Evolutionary conservation across 2,797 vertebrate species (phyloP).

Genomic region (Gallinago solitaria): DNA sequence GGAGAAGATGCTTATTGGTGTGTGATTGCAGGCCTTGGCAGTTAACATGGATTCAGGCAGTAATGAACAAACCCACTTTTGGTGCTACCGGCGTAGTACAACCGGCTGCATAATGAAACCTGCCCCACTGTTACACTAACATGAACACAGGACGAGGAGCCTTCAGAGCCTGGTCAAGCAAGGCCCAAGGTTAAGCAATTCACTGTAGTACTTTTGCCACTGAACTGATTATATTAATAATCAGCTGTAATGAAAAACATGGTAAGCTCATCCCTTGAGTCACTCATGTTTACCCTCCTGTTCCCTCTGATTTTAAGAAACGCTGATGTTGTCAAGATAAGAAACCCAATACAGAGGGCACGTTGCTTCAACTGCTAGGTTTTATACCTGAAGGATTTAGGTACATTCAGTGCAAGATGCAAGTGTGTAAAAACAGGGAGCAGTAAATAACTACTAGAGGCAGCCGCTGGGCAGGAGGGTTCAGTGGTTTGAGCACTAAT

Average conservation of each 20-base stretch:
- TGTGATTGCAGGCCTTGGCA: background rate
- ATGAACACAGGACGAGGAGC: background rate
- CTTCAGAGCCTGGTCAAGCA: background rate
- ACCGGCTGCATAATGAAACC: background rate
- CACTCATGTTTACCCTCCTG: background rate
- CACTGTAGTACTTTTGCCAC: background rate
- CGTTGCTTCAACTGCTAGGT: background rate
- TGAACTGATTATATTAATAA: conserved; percentile 22
- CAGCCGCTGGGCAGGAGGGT: background rate
- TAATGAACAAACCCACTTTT: background rate
- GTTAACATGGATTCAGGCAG: background rate
- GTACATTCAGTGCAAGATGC: background rate
- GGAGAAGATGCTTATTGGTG: background rate
- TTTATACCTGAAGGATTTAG: background rate
- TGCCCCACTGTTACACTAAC: background rate
- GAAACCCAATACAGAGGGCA: background rate
- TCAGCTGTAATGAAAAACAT: background rate
- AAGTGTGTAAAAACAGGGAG: background rate
- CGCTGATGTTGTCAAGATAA: background rate
- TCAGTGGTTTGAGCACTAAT: background rate
- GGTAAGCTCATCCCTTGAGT: background rate
- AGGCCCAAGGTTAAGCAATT: conserved; percentile 12
- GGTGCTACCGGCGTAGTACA: background rate
- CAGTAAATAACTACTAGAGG: background rate
- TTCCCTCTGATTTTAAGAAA: conserved; percentile 26